Evolutionary conservation across 2,797 vertebrate species (phyloP).

Genomic region (Salmo trutta): DNA sequence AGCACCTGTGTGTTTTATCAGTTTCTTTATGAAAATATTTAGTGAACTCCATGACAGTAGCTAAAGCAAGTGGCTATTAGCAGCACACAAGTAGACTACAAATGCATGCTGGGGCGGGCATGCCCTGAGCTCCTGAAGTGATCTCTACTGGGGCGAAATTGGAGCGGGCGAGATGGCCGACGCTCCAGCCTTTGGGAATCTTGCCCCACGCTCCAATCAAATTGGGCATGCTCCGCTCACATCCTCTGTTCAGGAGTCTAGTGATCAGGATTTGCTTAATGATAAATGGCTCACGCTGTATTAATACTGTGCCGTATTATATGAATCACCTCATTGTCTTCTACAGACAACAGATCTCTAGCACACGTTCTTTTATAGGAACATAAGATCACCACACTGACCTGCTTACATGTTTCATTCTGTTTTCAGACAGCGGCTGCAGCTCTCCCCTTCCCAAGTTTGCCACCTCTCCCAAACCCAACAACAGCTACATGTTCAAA

Average conservation of each 20-base stretch:
- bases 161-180: no score
- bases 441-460: constrained; percentile 96
- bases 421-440: constrained; percentile 88
- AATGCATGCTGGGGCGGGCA: no score
- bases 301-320: background rate
- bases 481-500: constrained; percentile 99
- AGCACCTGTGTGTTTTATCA: no score
- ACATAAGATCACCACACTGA: background rate
- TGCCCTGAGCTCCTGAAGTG: no score
- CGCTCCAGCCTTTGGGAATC: no score
- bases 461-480: constrained; percentile 97
- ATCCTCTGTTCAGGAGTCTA: background rate
- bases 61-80: no score
- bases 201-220: no score
- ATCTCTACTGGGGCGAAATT: no score
- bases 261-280: background rate
- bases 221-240: background rate
- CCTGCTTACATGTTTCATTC: constrained; percentile 47
- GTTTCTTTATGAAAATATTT: no score
- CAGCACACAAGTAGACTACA: no score
- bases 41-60: no score
- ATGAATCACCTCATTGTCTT: background rate
- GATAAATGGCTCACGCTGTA: background rate
- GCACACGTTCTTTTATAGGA: background rate
- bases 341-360: background rate